These are phyloP conservation scores for Ectemnius continuus DNA, from an alignment of 2,888 invertebrate genomes.

Conservation along the genomic window DNA sequence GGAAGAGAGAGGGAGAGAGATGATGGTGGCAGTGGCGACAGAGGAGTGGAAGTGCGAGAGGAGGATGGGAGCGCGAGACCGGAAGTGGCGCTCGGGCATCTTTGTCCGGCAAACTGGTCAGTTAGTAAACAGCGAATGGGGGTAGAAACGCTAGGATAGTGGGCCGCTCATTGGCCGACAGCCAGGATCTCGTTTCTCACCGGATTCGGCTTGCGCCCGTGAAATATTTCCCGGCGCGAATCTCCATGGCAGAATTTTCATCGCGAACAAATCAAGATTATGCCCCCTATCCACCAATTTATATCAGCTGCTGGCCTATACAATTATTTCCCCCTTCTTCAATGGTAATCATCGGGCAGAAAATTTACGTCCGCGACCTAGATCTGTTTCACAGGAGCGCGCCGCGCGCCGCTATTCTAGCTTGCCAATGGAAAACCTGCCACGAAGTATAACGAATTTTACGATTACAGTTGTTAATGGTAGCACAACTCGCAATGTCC, in stretches of 20 bases:
- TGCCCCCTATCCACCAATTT: constrained; percentile 22
- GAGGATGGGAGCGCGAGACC: constrained; percentile 8
- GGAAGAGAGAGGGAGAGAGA: too few species aligned
- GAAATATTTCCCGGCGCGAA: constrained; percentile 30
- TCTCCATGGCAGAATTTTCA: neutral
- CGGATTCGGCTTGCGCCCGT: constrained; percentile 30
- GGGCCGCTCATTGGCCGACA: constrained; percentile 30
- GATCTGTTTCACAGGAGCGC: neutral
- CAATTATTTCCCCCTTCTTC: constrained; percentile 33
- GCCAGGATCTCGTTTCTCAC: constrained; percentile 45
- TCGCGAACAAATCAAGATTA: constrained; percentile 38
- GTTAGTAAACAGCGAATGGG: constrained; percentile 39
- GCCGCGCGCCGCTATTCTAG: neutral
- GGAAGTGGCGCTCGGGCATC: constrained; percentile 16
- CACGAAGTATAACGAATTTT: too few species aligned
- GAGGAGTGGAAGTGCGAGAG: neutral
- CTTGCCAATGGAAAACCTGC: neutral
- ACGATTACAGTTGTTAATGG: too few species aligned
- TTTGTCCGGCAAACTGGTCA: constrained; percentile 34
- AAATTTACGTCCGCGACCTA: neutral
- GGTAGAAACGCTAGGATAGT: constrained; percentile 15
- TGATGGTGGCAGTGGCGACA: neutral
- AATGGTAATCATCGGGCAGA: neutral
- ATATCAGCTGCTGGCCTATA: constrained; percentile 5
- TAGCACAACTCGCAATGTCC: too few species aligned